phyloP scores from a whole-genome alignment of 64 coral and sea anemone species.

The Platygyra sinensis region DNA sequence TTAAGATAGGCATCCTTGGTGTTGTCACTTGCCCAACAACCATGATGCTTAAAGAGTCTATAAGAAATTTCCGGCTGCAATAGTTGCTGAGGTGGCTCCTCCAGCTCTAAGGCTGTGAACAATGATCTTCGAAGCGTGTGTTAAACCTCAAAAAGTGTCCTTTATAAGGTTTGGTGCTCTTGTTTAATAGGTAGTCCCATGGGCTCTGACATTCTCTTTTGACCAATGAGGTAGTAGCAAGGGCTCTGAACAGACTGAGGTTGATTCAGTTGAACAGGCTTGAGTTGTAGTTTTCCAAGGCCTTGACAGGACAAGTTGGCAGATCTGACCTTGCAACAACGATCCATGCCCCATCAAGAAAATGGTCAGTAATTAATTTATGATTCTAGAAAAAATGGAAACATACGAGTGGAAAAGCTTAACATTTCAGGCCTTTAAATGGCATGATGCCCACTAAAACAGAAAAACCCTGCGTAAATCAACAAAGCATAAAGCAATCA shows the following conservation, averaged over 20 bases:
- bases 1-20: too few species aligned
- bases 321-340: conserved; percentile 28
- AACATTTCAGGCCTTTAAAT: conserved; percentile 43
- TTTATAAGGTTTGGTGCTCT: conserved; percentile 6
- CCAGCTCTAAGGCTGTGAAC: conserved; percentile 50
- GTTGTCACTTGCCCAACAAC: too few species aligned
- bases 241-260: conserved; percentile 7
- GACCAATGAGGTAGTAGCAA: too few species aligned
- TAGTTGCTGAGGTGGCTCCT: too few species aligned
- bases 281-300: conserved; percentile 40
- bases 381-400: conserved; percentile 63
- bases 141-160: background rate
- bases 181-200: conserved; percentile 54
- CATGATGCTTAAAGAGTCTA: too few species aligned
- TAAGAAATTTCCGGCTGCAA: too few species aligned
- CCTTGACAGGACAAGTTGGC: conserved; percentile 61
- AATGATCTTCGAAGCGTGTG: conserved; percentile 51
- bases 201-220: background rate
- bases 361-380: conserved; percentile 58
- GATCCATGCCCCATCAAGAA: conserved; percentile 48
- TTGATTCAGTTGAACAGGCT: background rate
- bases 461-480: too few species aligned
- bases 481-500: too few species aligned
- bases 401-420: conserved; percentile 28
- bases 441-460: conserved; percentile 54